phyloP scores from a whole-genome alignment of 2,888 invertebrate species.

The Erynnis tages region DNA sequence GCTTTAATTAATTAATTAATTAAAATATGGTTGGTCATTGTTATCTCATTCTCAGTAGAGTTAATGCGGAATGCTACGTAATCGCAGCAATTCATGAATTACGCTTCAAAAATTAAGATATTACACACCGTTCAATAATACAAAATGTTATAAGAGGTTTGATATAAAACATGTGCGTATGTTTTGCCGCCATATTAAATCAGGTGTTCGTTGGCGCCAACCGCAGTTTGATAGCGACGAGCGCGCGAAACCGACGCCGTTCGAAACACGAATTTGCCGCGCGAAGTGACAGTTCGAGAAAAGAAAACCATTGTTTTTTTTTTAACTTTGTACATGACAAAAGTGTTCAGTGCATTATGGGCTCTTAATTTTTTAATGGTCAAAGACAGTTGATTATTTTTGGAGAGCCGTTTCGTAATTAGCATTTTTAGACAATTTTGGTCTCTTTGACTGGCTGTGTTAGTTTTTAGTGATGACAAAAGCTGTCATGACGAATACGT shows the following conservation, averaged over 20 bases:
- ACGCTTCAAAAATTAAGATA: conserved; percentile 30
- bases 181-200: conserved; percentile 43
- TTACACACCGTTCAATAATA: conserved; percentile 33
- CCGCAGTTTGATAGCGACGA: conserved; percentile 50
- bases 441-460: conserved; percentile 41
- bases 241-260: conserved; percentile 45
- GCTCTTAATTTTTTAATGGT: conserved; percentile 36
- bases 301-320: conserved; percentile 16
- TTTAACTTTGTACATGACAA: conserved; percentile 15
- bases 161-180: conserved; percentile 36
- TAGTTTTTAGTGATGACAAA: conserved; percentile 36
- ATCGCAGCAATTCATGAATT: conserved; percentile 25
- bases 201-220: conserved; percentile 45
- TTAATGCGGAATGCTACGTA: conserved; percentile 18
- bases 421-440: conserved; percentile 40
- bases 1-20: neutral
- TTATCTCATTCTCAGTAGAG: conserved; percentile 2
- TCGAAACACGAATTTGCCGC: conserved; percentile 43
- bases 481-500: conserved; percentile 52
- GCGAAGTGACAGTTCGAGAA: conserved; percentile 48
- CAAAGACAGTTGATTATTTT: conserved; percentile 21
- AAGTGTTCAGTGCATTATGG: conserved; percentile 39
- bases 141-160: conserved; percentile 28
- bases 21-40: neutral
- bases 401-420: neutral